Percentiles rank a stretch among this genome's conserved stretches.
These are phyloP conservation scores for Polymixis lichenea DNA, from an alignment of 2,888 invertebrate genomes.

Conservation along the genomic window DNA sequence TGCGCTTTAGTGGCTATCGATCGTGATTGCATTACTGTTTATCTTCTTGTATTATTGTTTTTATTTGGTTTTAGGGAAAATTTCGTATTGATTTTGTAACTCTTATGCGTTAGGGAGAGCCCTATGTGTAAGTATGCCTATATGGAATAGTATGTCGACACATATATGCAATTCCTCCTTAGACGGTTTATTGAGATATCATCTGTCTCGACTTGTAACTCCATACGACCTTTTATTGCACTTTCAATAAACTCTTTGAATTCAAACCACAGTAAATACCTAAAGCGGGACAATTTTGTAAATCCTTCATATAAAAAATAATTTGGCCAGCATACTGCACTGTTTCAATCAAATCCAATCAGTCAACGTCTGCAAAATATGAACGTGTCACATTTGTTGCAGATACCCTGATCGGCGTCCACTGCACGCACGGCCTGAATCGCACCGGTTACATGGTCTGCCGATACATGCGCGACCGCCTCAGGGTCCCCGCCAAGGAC, in stretches of 20 bases:
- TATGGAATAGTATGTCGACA: neutral
- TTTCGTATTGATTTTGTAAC: conserved; percentile 9
- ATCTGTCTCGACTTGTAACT: neutral
- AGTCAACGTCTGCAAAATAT: neutral
- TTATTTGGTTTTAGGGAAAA: conserved; percentile 28
- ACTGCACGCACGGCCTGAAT: conserved; percentile 96
- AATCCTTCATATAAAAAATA: neutral
- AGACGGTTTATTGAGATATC: neutral
- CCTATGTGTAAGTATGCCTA: neutral
- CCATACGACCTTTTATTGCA: neutral
- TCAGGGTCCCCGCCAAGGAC: conserved; percentile 88
- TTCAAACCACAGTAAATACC: neutral
- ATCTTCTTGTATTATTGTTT: conserved; percentile 60
- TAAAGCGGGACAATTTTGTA: neutral
- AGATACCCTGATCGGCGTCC: conserved; percentile 94
- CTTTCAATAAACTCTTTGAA: neutral
- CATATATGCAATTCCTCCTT: neutral
- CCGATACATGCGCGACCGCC: conserved; percentile 92
- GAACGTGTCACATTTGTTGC: conserved; percentile 75
- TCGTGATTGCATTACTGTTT: conserved; percentile 72
- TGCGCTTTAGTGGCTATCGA: conserved; percentile 79
- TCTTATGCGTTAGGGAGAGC: neutral
- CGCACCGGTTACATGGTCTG: conserved; percentile 95
- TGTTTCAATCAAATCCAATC: neutral
- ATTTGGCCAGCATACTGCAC: no score